Evolutionary conservation across 2,888 invertebrate genomes (phyloP).

Genomic region (Dermolepida albohirtum): DNA sequence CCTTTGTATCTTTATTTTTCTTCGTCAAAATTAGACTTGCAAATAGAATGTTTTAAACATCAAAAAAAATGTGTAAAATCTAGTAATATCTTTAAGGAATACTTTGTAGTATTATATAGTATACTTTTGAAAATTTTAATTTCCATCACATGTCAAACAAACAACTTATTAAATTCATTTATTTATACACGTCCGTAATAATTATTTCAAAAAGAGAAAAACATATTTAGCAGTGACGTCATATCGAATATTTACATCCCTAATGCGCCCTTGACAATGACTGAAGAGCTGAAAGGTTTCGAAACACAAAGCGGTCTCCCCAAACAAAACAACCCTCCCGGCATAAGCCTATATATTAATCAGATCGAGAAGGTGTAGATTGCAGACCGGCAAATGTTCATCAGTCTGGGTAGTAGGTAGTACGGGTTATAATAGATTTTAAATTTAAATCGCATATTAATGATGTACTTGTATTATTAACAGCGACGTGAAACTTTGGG

Average conservation of each 20-base stretch:
- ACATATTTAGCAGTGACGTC: background rate
- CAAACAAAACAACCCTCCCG: slow-evolving; percentile 33
- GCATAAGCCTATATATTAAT: slow-evolving; percentile 35
- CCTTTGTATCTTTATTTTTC: too few species aligned
- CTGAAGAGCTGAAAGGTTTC: slow-evolving; percentile 28
- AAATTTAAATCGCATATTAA: slow-evolving; percentile 17
- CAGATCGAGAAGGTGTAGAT: slow-evolving; percentile 29
- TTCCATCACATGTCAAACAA: background rate
- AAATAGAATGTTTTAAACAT: too few species aligned
- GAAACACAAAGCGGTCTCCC: slow-evolving; percentile 20
- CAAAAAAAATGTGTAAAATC: too few species aligned
- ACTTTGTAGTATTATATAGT: too few species aligned
- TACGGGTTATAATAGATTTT: slow-evolving; percentile 16
- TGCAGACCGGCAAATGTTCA: slow-evolving; percentile 24
- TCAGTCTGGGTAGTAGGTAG: background rate
- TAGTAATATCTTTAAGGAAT: too few species aligned
- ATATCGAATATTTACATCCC: slow-evolving; percentile 20
- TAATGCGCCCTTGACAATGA: slow-evolving; percentile 26
- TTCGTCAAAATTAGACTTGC: too few species aligned
- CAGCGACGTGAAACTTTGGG: background rate
- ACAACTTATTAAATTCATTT: slow-evolving; percentile 1
- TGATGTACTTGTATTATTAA: slow-evolving; percentile 1
- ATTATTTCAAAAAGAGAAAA: background rate
- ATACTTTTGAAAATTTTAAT: background rate
- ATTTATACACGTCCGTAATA: background rate